Conservation (phyloP, 2,113 vertebrate genomes). For the Tupaia tana region DNA sequence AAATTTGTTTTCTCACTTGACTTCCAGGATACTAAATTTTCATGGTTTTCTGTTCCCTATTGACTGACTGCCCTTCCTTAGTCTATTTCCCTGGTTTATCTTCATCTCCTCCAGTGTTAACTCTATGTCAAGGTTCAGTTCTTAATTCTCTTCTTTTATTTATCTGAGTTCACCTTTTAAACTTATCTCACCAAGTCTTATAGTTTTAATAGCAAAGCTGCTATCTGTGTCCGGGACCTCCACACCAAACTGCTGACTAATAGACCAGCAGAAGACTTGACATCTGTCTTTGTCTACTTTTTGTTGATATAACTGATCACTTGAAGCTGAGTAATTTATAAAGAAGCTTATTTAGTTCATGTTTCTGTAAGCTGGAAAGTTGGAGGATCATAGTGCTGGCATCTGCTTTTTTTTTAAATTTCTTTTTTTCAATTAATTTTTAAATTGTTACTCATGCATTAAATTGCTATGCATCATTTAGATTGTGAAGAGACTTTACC, state of each 20-base stretch:
- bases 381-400: no score
- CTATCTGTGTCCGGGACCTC: background rate
- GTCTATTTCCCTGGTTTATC: background rate
- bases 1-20: background rate
- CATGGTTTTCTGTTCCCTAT: background rate
- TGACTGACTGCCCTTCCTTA: background rate
- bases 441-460: no score
- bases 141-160: slow-evolving; percentile 5
- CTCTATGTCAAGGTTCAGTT: background rate
- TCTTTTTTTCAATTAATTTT: no score
- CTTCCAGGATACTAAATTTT: background rate
- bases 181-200: background rate
- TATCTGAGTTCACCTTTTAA: background rate
- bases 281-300: background rate
- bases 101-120: background rate
- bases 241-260: background rate
- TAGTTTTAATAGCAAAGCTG: background rate
- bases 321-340: no score
- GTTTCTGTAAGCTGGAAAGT: no score
- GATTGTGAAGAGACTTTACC: no score
- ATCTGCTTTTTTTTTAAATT: no score
- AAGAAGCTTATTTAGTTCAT: no score
- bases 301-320: no score
- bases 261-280: background rate
- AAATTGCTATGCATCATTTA: no score